phyloP scores from a whole-genome alignment of 2,797 vertebrate species.

The Vultur gryphus region DNA sequence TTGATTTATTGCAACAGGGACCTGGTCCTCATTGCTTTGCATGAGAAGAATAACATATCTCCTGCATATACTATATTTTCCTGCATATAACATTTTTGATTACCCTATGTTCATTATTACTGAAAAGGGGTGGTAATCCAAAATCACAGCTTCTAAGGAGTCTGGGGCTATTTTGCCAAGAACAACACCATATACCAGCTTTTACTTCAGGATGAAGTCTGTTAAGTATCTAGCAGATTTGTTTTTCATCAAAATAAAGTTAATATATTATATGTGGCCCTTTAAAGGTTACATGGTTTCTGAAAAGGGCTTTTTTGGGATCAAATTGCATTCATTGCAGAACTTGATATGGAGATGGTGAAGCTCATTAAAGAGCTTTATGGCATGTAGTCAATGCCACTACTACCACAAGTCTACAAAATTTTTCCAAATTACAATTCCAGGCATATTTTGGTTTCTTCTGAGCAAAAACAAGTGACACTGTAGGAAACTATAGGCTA shows the following conservation, averaged over 20 bases:
- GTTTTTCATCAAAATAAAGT: conserved; percentile 41
- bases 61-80: background rate
- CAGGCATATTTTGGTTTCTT: conserved; percentile 34
- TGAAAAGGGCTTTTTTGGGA: conserved; percentile 25
- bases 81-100: background rate
- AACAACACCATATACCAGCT: background rate
- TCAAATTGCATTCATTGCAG: background rate
- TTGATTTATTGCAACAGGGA: background rate
- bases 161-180: conserved; percentile 3
- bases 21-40: background rate
- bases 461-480: background rate
- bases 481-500: background rate
- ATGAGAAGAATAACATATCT: background rate
- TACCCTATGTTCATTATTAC: background rate
- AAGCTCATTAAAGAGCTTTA: conserved; percentile 13
- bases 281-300: background rate
- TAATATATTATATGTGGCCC: background rate
- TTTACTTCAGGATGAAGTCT: background rate
- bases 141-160: background rate
- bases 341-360: conserved; percentile 42
- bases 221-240: conserved; percentile 24
- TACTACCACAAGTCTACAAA: background rate
- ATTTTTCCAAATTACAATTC: conserved; percentile 34
- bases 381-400: conserved; percentile 29
- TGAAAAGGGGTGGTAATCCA: background rate